Evolutionary conservation across 2,888 invertebrate genomes (phyloP).

Genomic region (Idaea aversata): DNA sequence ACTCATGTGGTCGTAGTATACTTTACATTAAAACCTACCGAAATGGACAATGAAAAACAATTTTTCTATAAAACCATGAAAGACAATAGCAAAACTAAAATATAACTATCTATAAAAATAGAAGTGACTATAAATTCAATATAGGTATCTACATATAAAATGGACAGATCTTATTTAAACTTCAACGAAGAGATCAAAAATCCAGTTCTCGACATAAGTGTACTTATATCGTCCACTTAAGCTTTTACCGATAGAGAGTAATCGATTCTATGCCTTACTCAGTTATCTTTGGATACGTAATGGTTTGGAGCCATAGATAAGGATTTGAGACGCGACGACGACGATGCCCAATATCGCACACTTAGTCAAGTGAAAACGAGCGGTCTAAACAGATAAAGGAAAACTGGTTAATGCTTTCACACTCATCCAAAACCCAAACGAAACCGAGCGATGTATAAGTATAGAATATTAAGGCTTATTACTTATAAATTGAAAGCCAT

Average conservation of each 20-base stretch:
- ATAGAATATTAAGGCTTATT: not conserved
- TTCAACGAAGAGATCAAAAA: constrained; percentile 1
- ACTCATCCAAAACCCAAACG: not conserved
- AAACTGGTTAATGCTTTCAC: not conserved
- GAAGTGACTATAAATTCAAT: not conserved
- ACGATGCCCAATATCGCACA: not conserved
- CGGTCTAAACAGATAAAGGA: not conserved
- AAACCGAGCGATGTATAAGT: not conserved
- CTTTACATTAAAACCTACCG: no score
- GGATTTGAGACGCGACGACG: not conserved
- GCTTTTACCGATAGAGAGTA: not conserved
- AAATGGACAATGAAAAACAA: no score
- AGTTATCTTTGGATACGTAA: not conserved
- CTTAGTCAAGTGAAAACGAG: not conserved
- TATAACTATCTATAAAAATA: not conserved
- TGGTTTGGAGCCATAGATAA: not conserved
- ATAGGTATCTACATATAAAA: not conserved
- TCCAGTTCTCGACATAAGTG: not conserved
- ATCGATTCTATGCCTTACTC: not conserved
- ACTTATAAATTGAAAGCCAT: not conserved
- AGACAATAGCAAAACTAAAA: not conserved
- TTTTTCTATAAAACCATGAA: not conserved
- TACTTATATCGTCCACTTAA: constrained; percentile 1
- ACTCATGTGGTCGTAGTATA: no score
- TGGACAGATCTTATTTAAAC: not conserved